Evolutionary conservation across 1,140 invertebrate species (phyloP), one percentile per base, ranked within the genome.

Genomic region (Hestina assimilis): DNA sequence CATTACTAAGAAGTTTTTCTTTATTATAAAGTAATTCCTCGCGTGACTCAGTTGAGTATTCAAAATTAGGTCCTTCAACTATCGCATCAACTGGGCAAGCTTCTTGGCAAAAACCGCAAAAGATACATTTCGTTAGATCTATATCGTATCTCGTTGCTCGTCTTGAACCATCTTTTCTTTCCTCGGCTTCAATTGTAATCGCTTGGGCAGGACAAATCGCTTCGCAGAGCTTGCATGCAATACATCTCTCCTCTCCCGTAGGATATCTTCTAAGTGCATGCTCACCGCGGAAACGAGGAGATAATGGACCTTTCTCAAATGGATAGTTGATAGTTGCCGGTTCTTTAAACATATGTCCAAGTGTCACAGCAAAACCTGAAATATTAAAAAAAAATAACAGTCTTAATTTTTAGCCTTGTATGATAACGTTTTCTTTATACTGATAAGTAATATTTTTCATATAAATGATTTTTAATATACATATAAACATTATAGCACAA

Each of bases 31-130:
- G 83, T 48, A 99, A 90, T 89, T 99, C 99, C 90, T 99, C 99
- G 59, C 97, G 98, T 1, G 97, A 99, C 91, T 99, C 98, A 0
- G 98, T 99, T 0, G 97, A 97, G 85, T 97, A 99, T 89, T 99
- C 99, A 90, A 99, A 99, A 83, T 99, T 99, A 0, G 99, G 99
- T 33, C 99, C 98, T 92, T 99, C 98, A 9, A 99, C 98, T 75
- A 99, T 99, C n/a, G 98, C 98, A 90, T 99, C 98, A 6, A 99
- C 98, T 14, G 98, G 98, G 86, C 98, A 99, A 0, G 98, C 98
- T 89, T 99, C 98, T 78, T 93, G 89, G 28, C 83, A 87, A 24
- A 73, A 84, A 1, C 83, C 83, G 24, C 83, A 87, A 45, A 84
- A 87, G 11, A 87, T 87, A 42, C 83, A 87, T 47, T 84, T 84